These are phyloP conservation scores for Drosophila cognata DNA, from an alignment of 2,888 invertebrate species.

Conservation along the genomic window DNA sequence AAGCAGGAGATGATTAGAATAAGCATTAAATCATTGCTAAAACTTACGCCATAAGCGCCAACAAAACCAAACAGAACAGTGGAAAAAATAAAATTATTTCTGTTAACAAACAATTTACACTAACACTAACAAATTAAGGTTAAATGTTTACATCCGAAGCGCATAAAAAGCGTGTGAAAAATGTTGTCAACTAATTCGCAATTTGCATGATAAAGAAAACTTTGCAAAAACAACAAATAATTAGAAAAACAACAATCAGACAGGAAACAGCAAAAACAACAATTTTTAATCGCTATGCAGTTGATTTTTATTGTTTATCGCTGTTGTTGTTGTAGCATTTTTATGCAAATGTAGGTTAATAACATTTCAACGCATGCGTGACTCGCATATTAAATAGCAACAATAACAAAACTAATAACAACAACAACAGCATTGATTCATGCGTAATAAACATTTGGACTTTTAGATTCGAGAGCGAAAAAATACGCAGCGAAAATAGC, in stretches of 20 bases:
- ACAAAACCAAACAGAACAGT: background rate
- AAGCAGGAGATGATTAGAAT: constrained; percentile 16
- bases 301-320: constrained; percentile 25
- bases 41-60: constrained; percentile 19
- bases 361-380: constrained; percentile 74
- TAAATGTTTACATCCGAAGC: constrained; percentile 74
- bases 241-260: constrained; percentile 62
- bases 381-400: constrained; percentile 58
- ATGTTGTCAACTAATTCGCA: constrained; percentile 66
- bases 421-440: constrained; percentile 41
- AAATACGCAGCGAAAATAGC: constrained; percentile 18
- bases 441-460: constrained; percentile 57
- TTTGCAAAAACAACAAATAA: constrained; percentile 54
- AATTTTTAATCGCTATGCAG: constrained; percentile 53
- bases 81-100: background rate
- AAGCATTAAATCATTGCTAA: constrained; percentile 6
- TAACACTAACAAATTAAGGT: constrained; percentile 60
- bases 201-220: constrained; percentile 66
- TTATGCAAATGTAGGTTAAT: constrained; percentile 79
- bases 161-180: constrained; percentile 77
- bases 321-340: constrained; percentile 47
- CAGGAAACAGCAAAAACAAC: constrained; percentile 65
- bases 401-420: constrained; percentile 27
- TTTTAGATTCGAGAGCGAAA: constrained; percentile 42
- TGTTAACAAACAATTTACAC: constrained; percentile 12